These are phyloP conservation scores for Oryzias javanicus DNA, from an alignment of 2,113 vertebrate species.

Conservation along the genomic window DNA sequence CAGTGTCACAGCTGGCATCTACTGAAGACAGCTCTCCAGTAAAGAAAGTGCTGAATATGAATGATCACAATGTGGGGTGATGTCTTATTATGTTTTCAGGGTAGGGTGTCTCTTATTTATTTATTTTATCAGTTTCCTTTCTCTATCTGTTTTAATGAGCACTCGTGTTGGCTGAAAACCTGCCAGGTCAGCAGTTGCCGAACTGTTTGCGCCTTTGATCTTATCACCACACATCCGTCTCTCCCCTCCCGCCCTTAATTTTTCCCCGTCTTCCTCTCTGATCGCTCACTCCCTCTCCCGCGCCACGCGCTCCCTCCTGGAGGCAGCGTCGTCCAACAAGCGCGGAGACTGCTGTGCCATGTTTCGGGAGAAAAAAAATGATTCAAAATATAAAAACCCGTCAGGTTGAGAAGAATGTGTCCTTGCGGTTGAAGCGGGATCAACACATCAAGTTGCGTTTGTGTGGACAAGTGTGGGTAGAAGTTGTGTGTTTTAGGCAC, in stretches of 20 bases:
- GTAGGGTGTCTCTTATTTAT: conserved; percentile 52
- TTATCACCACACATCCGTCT: conserved; percentile 10
- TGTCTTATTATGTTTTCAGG: conserved; percentile 65
- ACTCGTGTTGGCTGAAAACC: conserved; percentile 33
- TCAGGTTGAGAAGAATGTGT: conserved; percentile 36
- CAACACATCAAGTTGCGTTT: conserved; percentile 61
- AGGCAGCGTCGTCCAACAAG: conserved; percentile 19
- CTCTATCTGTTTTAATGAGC: conserved; percentile 45
- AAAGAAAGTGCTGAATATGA: conserved; percentile 66
- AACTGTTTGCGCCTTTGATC: conserved; percentile 41
- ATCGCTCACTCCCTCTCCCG: conserved; percentile 24
- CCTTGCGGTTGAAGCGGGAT: conserved; percentile 56
- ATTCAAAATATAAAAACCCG: neutral
- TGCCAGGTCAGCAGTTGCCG: conserved; percentile 54
- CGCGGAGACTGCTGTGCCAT: conserved; percentile 31
- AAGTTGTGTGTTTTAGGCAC: conserved; percentile 34
- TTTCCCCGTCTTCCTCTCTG: conserved; percentile 13
- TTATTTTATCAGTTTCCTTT: conserved; percentile 45
- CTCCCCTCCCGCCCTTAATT: neutral
- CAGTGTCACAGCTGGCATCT: conserved; percentile 52
- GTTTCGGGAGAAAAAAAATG: conserved; percentile 38
- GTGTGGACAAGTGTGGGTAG: conserved; percentile 20
- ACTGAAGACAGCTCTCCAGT: conserved; percentile 45
- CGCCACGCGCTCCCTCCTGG: conserved; percentile 24
- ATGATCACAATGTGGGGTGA: conserved; percentile 48